Evolutionary conservation across 2,113 vertebrate species (phyloP).

Genomic region (Rhinichthys klamathensis): DNA sequence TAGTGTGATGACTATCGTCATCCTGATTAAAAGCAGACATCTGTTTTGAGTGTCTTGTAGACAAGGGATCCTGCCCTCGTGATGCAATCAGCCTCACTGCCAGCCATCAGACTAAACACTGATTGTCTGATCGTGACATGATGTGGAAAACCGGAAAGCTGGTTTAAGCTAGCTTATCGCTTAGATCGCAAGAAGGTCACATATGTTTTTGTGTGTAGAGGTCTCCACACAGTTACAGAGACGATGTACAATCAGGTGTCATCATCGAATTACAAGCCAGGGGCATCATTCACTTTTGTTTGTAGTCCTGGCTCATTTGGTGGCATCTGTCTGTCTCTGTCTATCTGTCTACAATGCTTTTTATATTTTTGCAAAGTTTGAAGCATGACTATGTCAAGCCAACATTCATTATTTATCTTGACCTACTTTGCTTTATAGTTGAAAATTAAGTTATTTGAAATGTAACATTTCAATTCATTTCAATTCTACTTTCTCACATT

Average conservation of each 20-base stretch:
- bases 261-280: neutral
- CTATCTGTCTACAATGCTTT: no score
- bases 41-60: constrained; percentile 36
- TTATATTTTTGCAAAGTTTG: no score
- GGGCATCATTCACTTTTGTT: neutral
- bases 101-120: constrained; percentile 16
- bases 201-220: neutral
- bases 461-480: neutral
- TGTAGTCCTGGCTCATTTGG: neutral
- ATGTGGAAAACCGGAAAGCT: no score
- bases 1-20: constrained; percentile 40
- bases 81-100: constrained; percentile 26
- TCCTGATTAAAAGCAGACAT: constrained; percentile 31
- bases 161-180: constrained; percentile 21
- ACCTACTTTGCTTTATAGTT: no score
- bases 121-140: constrained; percentile 4
- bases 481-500: neutral
- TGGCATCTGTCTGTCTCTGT: neutral
- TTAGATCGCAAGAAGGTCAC: neutral
- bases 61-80: constrained; percentile 7
- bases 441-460: no score
- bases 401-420: no score
- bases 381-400: no score
- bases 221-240: neutral
- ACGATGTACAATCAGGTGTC: neutral